Base-by-base conservation (phyloP, 2,113 vertebrate genomes). In the Phrynosoma blainvillii region DNA sequence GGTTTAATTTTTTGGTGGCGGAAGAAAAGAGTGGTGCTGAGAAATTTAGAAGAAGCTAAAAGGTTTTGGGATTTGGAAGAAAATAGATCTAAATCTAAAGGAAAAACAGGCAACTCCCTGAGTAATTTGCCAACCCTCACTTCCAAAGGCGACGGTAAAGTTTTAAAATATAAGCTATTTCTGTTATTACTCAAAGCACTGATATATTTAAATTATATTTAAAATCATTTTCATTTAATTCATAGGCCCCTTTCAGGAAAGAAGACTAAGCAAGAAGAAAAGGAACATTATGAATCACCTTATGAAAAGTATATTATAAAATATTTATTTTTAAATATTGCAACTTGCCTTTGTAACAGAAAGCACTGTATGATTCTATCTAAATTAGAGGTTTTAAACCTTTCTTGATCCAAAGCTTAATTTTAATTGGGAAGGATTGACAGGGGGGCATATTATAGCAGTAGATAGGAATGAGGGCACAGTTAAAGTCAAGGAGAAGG, bases 231-330 rank as follows among this genome's bases (percentile, higher is more conserved):
- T 42, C 6, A 10, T 91, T 76, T 89, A 66, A 9, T 70, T 68
- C 62, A 32, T 83, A 8, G 0, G 40, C n/a, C 65, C 8, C 40
- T 13, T 78, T 65, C 36, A n/a, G 70, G 20, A 84, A 88, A 87
- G 71, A 25, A 81, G 85, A 79, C 4, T 12, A 30, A 79, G 1
- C 65, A 84, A 40, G 30, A 65, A 42, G 78, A 74, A 87, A 6
- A 2, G 54, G 21, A 62, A 30, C 5, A 18, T 71, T 76, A 88
- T 30, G 23, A 87, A 87, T 79, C 20, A 59, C 5, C 18, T 56
- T 40, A 42, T 1, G 90, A 86, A 23, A 84, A 74, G 84, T n/a
- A 54, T 76, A 47, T 52, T 62, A 7, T 21, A 83, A 88, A 18
- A 80, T 88, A 71, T 0, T 80, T 16, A 18, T 42, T 71, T 52